phyloP scores from a whole-genome alignment of 2,888 invertebrate species.

The Athalia circularis region DNA sequence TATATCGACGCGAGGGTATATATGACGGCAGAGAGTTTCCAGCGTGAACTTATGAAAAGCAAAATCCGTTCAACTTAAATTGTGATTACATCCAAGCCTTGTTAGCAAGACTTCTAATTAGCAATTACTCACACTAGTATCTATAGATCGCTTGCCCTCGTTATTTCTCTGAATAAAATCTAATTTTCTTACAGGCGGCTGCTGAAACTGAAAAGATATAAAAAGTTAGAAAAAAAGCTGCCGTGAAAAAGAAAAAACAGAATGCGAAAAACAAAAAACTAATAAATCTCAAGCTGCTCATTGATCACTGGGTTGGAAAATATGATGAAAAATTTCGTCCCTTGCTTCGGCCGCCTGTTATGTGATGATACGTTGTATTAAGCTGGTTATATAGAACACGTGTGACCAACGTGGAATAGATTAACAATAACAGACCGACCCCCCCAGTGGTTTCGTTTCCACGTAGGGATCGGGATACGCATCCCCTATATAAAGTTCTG shows the following conservation, averaged over 20 bases:
- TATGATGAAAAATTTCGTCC: background rate
- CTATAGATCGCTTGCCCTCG: background rate
- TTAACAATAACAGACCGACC: background rate
- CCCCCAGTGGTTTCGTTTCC: slow-evolving; percentile 7
- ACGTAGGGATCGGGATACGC: slow-evolving; percentile 4
- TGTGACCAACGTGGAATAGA: slow-evolving; percentile 15
- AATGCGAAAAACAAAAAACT: too few species aligned
- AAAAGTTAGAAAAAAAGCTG: too few species aligned
- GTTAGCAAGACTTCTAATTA: slow-evolving; percentile 25
- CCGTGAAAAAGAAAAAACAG: too few species aligned
- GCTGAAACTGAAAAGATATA: background rate
- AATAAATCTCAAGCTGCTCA: background rate
- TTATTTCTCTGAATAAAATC: background rate
- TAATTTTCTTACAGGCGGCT: background rate
- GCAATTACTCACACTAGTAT: slow-evolving; percentile 11
- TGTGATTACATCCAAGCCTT: slow-evolving; percentile 3
- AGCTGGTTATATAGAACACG: slow-evolving; percentile 14
- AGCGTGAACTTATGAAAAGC: background rate
- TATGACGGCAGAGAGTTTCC: too few species aligned
- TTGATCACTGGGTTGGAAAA: background rate
- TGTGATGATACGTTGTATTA: slow-evolving; percentile 2
- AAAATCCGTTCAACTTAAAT: background rate
- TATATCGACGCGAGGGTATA: too few species aligned
- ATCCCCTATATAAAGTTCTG: background rate
- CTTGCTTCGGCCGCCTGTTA: slow-evolving; percentile 2